These are phyloP conservation scores for Gallinago media DNA, from an alignment of 2,113 vertebrate species.

Conservation along the genomic window DNA sequence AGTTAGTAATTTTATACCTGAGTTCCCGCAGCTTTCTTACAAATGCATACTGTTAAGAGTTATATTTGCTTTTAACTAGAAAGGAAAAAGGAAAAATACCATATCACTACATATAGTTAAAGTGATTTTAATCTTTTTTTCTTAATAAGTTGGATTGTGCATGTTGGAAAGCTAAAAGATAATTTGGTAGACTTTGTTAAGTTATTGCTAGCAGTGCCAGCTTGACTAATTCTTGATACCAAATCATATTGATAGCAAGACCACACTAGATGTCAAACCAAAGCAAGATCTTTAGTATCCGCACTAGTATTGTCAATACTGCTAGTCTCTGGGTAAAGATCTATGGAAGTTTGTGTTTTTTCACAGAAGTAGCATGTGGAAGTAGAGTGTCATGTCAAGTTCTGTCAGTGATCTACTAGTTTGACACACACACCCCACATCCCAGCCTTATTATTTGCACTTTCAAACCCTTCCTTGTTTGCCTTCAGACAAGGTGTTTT, in stretches of 20 bases:
- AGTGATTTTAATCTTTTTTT: background rate
- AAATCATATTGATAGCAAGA: background rate
- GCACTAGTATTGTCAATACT: background rate
- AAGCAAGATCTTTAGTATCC: background rate
- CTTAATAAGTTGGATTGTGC: background rate
- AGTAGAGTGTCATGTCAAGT: background rate
- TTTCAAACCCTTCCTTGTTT: constrained; percentile 11
- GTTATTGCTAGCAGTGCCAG: background rate
- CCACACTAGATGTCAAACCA: background rate
- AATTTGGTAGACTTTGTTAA: background rate
- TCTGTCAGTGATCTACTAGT: background rate
- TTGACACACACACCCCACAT: background rate
- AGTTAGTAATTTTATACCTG: constrained; percentile 2
- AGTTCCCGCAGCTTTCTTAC: background rate
- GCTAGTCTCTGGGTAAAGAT: background rate
- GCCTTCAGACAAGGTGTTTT: constrained; percentile 40
- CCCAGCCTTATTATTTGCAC: background rate
- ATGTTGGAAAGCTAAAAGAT: background rate
- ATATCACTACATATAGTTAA: background rate
- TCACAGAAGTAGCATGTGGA: background rate
- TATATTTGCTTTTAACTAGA: background rate
- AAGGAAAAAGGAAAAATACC: background rate
- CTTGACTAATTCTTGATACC: background rate
- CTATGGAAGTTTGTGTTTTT: background rate
- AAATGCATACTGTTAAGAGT: background rate